These are phyloP conservation scores for Biston betularia DNA, from an alignment of 2,888 invertebrate species.

Conservation along the genomic window DNA sequence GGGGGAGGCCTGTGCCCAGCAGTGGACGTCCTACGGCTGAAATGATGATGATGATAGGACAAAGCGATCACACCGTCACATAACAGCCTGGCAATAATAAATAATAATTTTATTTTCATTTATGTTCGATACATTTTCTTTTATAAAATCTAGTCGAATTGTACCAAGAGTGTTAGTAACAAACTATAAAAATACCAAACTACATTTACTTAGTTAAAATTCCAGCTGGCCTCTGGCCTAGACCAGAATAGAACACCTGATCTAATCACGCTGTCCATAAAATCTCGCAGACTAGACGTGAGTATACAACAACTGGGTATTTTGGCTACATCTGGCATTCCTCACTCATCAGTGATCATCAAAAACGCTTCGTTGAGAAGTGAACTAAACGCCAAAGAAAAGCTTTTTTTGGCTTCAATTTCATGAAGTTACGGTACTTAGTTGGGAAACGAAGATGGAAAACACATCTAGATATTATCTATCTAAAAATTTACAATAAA, in stretches of 20 bases:
- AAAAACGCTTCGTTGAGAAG: neutral
- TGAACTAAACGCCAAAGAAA: neutral
- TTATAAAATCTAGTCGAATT: neutral
- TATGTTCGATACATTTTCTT: neutral
- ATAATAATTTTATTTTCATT: too few species aligned
- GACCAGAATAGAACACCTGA: constrained; percentile 14
- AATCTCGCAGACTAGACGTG: neutral
- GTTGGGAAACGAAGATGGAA: too few species aligned
- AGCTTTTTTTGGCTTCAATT: too few species aligned
- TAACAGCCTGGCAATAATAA: too few species aligned
- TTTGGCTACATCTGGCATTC: constrained; percentile 1
- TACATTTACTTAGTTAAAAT: constrained; percentile 3
- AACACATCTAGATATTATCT: too few species aligned
- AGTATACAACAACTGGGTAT: neutral
- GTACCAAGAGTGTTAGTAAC: too few species aligned
- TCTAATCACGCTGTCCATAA: constrained; percentile 8
- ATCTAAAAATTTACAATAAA: too few species aligned
- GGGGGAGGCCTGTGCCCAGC: too few species aligned
- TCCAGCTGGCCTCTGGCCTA: constrained; percentile 9
- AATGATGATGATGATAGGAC: too few species aligned
- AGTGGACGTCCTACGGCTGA: too few species aligned
- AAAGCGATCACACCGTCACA: too few species aligned
- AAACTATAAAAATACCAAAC: neutral
- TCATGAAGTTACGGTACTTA: too few species aligned
- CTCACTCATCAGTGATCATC: neutral